phyloP scores from a whole-genome alignment of 2,888 invertebrate species.

The Nephrotoma guestfalica region DNA sequence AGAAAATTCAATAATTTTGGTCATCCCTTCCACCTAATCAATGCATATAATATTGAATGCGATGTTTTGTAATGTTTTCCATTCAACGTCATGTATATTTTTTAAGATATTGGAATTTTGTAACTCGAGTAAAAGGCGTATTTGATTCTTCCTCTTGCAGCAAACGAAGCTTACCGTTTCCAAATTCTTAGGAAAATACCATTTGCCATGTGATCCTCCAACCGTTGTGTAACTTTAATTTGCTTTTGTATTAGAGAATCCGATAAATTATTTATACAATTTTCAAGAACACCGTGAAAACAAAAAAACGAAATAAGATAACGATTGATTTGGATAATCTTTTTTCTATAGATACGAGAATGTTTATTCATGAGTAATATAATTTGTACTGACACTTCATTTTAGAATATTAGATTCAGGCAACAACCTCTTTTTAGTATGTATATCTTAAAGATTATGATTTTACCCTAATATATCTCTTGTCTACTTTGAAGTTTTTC shows the following conservation, averaged over 20 bases:
- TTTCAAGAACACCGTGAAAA: not conserved
- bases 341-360: not conserved
- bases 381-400: not conserved
- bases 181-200: not conserved
- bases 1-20: too few species aligned
- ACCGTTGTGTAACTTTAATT: not conserved
- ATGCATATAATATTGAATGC: too few species aligned
- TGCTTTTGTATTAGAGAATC: not conserved
- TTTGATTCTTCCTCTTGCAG: too few species aligned
- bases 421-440: not conserved
- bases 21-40: too few species aligned
- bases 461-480: not conserved
- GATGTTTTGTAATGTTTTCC: too few species aligned
- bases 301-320: not conserved
- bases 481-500: too few species aligned
- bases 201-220: too few species aligned
- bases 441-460: not conserved
- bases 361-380: not conserved
- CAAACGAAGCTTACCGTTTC: too few species aligned
- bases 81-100: too few species aligned
- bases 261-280: not conserved
- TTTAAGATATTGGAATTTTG: too few species aligned
- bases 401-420: not conserved
- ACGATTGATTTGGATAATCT: not conserved
- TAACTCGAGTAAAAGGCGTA: too few species aligned